Conservation (phyloP, 2,797 vertebrate genomes). For the Gallinago stenura region DNA sequence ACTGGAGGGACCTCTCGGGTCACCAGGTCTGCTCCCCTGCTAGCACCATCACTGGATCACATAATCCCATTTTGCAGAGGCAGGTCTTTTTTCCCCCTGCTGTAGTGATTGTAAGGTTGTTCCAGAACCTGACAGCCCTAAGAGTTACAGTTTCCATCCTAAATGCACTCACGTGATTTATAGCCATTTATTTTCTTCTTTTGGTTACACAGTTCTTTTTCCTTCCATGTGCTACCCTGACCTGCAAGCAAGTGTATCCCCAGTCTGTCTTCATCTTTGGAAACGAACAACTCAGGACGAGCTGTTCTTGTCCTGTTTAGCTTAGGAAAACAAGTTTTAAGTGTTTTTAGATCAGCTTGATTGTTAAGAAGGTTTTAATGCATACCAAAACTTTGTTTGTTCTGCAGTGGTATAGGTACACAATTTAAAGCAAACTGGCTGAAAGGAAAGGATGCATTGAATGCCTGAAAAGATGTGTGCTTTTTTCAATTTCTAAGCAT, state of each 20-base stretch:
- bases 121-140: neutral
- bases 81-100: neutral
- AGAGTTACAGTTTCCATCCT: neutral
- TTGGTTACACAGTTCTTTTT: constrained; percentile 4
- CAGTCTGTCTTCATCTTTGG: constrained; percentile 19
- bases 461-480: neutral
- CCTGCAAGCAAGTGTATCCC: neutral
- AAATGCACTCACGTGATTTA: neutral
- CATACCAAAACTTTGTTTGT: neutral
- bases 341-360: neutral
- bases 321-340: constrained; percentile 36
- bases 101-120: neutral
- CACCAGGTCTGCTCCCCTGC: fast-evolving
- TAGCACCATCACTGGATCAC: neutral
- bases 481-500: neutral
- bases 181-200: constrained; percentile 25
- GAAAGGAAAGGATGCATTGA: neutral
- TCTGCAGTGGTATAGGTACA: neutral
- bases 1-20: neutral
- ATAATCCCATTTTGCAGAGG: neutral
- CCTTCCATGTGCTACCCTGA: constrained; percentile 9
- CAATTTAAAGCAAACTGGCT: neutral
- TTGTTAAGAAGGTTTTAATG: constrained; percentile 25
- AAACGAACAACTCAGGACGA: constrained; percentile 24
- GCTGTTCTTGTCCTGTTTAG: constrained; percentile 24